phyloP scores from a whole-genome alignment of 2,797 vertebrate genomes.

The Typhlichthys subterraneus region DNA sequence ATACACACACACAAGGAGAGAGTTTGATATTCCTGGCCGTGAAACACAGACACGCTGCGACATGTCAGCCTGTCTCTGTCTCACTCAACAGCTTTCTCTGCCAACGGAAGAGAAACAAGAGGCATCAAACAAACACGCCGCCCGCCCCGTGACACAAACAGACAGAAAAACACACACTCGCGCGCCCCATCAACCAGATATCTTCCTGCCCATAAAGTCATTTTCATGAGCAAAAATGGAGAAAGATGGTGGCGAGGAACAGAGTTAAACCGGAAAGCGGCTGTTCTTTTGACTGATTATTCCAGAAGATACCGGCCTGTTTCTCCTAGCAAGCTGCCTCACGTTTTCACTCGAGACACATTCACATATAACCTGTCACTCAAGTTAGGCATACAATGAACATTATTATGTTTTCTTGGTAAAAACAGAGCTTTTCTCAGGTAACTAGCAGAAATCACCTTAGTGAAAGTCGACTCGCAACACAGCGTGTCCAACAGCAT shows the following conservation, averaged over 20 bases:
- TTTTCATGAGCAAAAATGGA: conserved; percentile 29
- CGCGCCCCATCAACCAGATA: conserved; percentile 26
- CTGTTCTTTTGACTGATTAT: conserved; percentile 44
- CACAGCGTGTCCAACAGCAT: conserved; percentile 16
- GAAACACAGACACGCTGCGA: conserved; percentile 55
- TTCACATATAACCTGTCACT: conserved; percentile 22
- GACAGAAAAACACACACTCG: conserved; percentile 19
- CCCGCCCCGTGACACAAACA: conserved; percentile 43
- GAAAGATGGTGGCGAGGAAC: conserved; percentile 17
- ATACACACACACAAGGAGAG: conserved; percentile 19
- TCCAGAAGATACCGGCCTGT: conserved; percentile 46
- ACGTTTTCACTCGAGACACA: conserved; percentile 40
- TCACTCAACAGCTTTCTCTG: conserved; percentile 70
- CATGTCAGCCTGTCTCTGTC: conserved; percentile 54
- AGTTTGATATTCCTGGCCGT: conserved; percentile 54
- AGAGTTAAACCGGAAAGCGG: conserved; percentile 34
- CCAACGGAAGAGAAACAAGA: conserved; percentile 58
- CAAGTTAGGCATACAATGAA: too few species aligned
- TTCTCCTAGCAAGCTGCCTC: conserved; percentile 58
- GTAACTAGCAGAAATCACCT: conserved; percentile 34
- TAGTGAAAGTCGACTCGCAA: conserved; percentile 5
- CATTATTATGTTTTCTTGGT: background rate
- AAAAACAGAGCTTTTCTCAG: conserved; percentile 13
- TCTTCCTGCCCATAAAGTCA: conserved; percentile 43
- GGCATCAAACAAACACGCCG: conserved; percentile 36